Evolutionary conservation across 2,113 vertebrate species (phyloP).

Genomic region (Brachyhypopomus occidentalis): DNA sequence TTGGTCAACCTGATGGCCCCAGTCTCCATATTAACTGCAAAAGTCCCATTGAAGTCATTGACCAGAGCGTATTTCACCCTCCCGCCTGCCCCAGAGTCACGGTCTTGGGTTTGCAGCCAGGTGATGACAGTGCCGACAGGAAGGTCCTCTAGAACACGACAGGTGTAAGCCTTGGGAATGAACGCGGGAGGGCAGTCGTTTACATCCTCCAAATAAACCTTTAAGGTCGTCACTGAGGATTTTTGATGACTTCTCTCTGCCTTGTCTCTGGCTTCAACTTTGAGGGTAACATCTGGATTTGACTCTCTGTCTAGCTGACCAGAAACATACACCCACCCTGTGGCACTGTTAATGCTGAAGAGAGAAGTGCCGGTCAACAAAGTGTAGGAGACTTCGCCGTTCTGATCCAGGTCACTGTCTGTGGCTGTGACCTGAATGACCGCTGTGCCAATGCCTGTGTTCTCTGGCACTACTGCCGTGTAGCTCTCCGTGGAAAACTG

Average conservation of each 20-base stretch:
- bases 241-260: constrained; percentile 83
- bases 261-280: constrained; percentile 90
- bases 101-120: constrained; percentile 91
- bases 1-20: constrained; percentile 85
- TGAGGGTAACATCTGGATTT: constrained; percentile 81
- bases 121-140: constrained; percentile 88
- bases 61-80: constrained; percentile 88
- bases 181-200: constrained; percentile 94
- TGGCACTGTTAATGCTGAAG: constrained; percentile 88
- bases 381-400: constrained; percentile 84
- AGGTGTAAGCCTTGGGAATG: constrained; percentile 84
- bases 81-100: constrained; percentile 88
- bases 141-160: constrained; percentile 89
- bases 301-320: constrained; percentile 87
- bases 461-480: constrained; percentile 83
- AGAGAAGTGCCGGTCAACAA: constrained; percentile 84
- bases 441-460: constrained; percentile 82
- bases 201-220: constrained; percentile 85
- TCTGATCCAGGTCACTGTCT: constrained; percentile 86
- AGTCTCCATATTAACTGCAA: constrained; percentile 87
- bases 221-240: constrained; percentile 84
- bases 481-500: constrained; percentile 84
- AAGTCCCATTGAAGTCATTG: constrained; percentile 88
- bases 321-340: constrained; percentile 85
- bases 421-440: constrained; percentile 87